These are phyloP conservation scores for Melanerpes aurifrons DNA, from an alignment of 2,113 vertebrate genomes.

Conservation along the genomic window DNA sequence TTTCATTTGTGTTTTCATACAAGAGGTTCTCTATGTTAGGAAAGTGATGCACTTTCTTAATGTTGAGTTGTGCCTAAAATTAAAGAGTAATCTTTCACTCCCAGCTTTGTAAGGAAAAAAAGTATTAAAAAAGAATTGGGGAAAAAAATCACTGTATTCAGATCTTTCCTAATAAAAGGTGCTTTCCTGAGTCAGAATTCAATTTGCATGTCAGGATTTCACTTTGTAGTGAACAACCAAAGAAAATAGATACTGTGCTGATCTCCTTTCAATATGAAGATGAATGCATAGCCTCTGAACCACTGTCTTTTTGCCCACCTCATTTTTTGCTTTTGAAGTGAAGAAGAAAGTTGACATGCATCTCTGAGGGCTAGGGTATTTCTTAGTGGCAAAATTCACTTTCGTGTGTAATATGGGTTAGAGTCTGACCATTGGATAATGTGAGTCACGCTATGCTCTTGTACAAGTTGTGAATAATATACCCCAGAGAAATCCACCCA, in stretches of 20 bases:
- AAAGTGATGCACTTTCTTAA: not conserved
- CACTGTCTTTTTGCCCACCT: not conserved
- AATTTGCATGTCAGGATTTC: not conserved
- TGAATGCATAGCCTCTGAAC: slow-evolving; percentile 13
- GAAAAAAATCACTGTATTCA: not conserved
- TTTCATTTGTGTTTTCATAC: not conserved
- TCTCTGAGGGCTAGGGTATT: slow-evolving; percentile 23
- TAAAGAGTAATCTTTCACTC: not conserved
- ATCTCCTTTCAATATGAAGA: not conserved
- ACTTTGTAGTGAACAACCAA: not conserved
- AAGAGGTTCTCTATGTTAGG: not conserved
- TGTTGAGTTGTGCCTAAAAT: not conserved
- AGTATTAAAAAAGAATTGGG: too few relatives aligned
- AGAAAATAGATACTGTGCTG: not conserved
- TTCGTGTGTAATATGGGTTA: slow-evolving; percentile 23
- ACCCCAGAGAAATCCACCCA: not conserved
- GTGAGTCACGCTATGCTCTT: not conserved
- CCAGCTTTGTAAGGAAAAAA: rapidly evolving
- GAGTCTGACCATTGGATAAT: not conserved
- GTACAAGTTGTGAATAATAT: slow-evolving; percentile 33
- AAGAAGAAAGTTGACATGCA: slow-evolving; percentile 23
- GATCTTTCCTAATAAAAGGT: not conserved
- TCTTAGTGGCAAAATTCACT: slow-evolving; percentile 22
- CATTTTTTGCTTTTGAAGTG: slow-evolving; percentile 51
- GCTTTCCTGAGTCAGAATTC: not conserved